Conservation (phyloP, 2,797 vertebrate genomes). For the Odontamblyopus lacepedii region DNA sequence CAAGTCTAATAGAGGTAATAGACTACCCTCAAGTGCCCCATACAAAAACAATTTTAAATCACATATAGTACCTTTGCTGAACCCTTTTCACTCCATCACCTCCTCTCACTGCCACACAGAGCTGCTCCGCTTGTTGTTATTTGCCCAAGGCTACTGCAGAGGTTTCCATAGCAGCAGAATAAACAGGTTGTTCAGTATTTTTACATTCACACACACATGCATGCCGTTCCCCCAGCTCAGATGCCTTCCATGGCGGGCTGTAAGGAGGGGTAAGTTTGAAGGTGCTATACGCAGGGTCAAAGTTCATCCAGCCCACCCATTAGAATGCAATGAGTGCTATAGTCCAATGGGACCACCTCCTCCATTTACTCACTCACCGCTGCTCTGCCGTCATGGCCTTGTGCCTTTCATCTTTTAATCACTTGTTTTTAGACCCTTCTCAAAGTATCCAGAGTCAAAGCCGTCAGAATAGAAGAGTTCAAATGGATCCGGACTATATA, state of each 20-base stretch:
- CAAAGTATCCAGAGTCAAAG: constrained; percentile 43
- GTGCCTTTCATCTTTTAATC: constrained; percentile 67
- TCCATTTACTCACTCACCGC: constrained; percentile 62
- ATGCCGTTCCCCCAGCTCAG: not conserved
- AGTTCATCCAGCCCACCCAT: constrained; percentile 63
- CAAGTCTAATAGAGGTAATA: constrained; percentile 9
- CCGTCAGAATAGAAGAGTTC: constrained; percentile 58
- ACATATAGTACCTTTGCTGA: constrained; percentile 27
- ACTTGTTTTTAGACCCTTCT: constrained; percentile 52
- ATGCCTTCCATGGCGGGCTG: not conserved
- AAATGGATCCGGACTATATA: constrained; percentile 49
- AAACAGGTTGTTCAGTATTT: constrained; percentile 58
- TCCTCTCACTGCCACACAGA: constrained; percentile 7
- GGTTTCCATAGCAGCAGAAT: constrained; percentile 69
- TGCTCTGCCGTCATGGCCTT: constrained; percentile 49
- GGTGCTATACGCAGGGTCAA: constrained; percentile 59
- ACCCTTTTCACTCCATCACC: constrained; percentile 16
- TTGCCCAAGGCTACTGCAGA: constrained; percentile 62
- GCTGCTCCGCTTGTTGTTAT: constrained; percentile 56
- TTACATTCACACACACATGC: constrained; percentile 15
- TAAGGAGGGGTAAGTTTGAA: constrained; percentile 10
- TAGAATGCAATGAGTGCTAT: constrained; percentile 69
- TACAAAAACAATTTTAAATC: constrained; percentile 44
- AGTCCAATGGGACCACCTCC: constrained; percentile 44
- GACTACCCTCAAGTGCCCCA: constrained; percentile 14